These are phyloP conservation scores for Luperina nickerlii DNA, from an alignment of 2,888 invertebrate genomes.

Conservation along the genomic window DNA sequence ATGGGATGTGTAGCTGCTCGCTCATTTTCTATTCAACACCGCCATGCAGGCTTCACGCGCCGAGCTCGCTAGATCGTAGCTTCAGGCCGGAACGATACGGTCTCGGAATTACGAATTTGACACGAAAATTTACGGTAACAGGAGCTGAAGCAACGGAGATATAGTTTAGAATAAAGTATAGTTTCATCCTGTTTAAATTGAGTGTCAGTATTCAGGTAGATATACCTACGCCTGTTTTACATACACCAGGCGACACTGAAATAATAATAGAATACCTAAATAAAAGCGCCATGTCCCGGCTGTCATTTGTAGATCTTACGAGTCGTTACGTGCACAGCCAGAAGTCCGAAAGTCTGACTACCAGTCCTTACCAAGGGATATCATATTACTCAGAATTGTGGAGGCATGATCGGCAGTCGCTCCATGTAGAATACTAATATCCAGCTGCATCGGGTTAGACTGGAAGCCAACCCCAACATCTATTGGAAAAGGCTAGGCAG, in stretches of 20 bases:
- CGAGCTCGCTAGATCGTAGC: constrained; percentile 18
- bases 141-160: constrained; percentile 1
- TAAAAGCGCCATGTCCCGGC: not conserved
- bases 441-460: not conserved
- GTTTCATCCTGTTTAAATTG: not conserved
- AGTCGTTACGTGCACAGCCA: not conserved
- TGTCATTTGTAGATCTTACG: not conserved
- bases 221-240: not conserved
- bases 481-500: not conserved
- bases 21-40: constrained; percentile 50
- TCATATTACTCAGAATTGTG: not conserved
- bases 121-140: constrained; percentile 25
- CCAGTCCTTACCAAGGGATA: not conserved
- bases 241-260: not conserved
- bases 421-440: not conserved
- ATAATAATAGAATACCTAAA: not conserved
- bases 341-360: not conserved
- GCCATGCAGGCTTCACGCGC: constrained; percentile 35
- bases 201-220: not conserved
- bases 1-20: constrained; percentile 7
- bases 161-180: not conserved
- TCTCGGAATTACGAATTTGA: constrained; percentile 38
- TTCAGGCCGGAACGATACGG: constrained; percentile 21
- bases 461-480: not conserved
- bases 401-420: not conserved